Conservation (phyloP, 2,888 invertebrate species). For the Synergus laeviventris region DNA sequence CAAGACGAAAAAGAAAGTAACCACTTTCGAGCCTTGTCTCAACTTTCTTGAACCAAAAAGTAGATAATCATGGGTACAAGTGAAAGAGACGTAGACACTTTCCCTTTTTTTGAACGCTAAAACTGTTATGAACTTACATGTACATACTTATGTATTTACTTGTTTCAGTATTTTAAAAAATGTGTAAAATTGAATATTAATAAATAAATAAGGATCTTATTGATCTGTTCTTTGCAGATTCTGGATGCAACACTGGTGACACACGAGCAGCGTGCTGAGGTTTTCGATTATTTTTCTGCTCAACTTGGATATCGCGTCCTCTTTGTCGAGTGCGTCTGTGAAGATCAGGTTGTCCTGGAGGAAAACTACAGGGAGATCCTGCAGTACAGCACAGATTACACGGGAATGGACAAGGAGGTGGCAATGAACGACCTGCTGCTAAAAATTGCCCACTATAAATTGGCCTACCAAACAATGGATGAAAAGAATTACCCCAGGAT, state of each 20-base stretch:
- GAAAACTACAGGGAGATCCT: slow-evolving; percentile 88
- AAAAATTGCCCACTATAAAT: slow-evolving; percentile 90
- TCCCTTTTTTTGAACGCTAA: neutral
- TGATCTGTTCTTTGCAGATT: slow-evolving; percentile 79
- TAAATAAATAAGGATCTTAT: no score
- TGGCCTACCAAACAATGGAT: slow-evolving; percentile 89
- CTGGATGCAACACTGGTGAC: slow-evolving; percentile 96
- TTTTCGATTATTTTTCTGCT: slow-evolving; percentile 84
- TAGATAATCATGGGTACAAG: neutral
- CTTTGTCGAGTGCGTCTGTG: slow-evolving; percentile 94
- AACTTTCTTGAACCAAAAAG: neutral
- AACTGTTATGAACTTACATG: no score
- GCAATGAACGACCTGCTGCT: slow-evolving; percentile 89
- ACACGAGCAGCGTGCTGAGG: slow-evolving; percentile 85
- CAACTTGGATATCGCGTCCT: slow-evolving; percentile 90
- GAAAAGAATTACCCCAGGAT: slow-evolving; percentile 76
- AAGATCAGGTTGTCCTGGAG: slow-evolving; percentile 85
- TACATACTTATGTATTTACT: no score
- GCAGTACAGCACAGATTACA: slow-evolving; percentile 91
- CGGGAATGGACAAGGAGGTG: slow-evolving; percentile 85
- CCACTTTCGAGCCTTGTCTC: neutral
- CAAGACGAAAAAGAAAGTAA: neutral
- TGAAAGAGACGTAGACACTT: neutral
- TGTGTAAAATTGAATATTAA: no score
- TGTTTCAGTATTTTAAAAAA: no score